phyloP scores from a whole-genome alignment of 2,888 invertebrate species.

The Drosophila pegasa region DNA sequence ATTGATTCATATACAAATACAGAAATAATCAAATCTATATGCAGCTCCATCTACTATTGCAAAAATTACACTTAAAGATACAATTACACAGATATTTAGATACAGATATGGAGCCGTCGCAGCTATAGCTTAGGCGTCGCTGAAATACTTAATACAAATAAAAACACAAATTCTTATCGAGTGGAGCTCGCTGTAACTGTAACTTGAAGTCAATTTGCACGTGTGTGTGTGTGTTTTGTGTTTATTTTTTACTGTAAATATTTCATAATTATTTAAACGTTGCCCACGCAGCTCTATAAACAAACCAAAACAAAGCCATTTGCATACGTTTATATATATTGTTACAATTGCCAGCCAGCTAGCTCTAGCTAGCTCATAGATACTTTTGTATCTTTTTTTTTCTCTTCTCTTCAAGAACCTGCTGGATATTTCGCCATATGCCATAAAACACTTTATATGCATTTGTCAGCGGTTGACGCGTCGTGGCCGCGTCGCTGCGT shows the following conservation, averaged over 20 bases:
- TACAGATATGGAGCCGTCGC: neutral
- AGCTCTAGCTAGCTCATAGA: conserved; percentile 12
- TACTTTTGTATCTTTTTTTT: conserved; percentile 16
- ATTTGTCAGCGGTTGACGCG: conserved; percentile 70
- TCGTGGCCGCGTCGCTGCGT: conserved; percentile 38
- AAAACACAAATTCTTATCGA: conserved; percentile 56
- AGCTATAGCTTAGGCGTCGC: neutral
- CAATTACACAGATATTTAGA: conserved; percentile 11
- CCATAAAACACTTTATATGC: conserved; percentile 40
- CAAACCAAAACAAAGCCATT: conserved; percentile 35
- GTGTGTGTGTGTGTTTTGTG: conserved; percentile 24
- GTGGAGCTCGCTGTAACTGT: conserved; percentile 64
- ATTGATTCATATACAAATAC: neutral
- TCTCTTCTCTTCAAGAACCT: conserved; percentile 28
- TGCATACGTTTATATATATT: conserved; percentile 12
- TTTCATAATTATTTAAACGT: conserved; percentile 69
- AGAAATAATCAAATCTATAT: too few relatives aligned
- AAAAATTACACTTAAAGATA: neutral
- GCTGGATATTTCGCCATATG: conserved; percentile 57
- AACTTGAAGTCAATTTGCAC: conserved; percentile 33
- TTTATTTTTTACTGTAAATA: conserved; percentile 50
- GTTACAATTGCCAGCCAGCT: conserved; percentile 2
- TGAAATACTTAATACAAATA: conserved; percentile 36
- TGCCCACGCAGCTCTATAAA: conserved; percentile 39
- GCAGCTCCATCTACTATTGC: neutral